These are phyloP conservation scores for Erythrocercus mccallii DNA, from an alignment of 2,113 vertebrate species.

Conservation along the genomic window DNA sequence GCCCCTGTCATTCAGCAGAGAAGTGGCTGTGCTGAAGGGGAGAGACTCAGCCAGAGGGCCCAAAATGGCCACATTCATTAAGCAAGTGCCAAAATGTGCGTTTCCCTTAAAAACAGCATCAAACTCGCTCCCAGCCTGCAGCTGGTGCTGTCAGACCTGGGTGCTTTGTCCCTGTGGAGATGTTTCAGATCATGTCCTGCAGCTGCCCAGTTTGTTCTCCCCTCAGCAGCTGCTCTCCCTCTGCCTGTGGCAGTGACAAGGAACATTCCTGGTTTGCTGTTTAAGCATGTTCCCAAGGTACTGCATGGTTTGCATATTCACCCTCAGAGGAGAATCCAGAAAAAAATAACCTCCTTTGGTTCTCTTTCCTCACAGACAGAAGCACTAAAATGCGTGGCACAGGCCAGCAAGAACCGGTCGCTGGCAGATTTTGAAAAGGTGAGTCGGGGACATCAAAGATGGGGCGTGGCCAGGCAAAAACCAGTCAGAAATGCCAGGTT, in stretches of 20 bases:
- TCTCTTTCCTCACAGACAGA: slow-evolving; percentile 83
- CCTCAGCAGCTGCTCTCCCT: not conserved
- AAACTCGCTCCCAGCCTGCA: not conserved
- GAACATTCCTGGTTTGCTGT: not conserved
- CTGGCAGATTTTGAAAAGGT: slow-evolving; percentile 99
- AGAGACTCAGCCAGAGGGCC: not conserved
- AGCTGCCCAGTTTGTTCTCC: not conserved
- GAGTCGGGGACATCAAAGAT: slow-evolving; percentile 4
- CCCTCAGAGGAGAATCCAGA: not conserved
- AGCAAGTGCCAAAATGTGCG: not conserved
- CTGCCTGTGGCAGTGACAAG: not conserved
- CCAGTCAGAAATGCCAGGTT: not conserved
- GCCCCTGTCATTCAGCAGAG: not conserved
- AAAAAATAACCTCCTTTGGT: not conserved
- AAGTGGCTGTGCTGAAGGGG: accelerated
- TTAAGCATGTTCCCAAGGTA: not conserved
- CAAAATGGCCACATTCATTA: accelerated
- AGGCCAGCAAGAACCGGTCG: slow-evolving; percentile 98
- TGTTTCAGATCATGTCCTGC: not conserved
- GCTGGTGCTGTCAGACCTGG: not conserved
- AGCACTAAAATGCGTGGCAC: slow-evolving; percentile 94
- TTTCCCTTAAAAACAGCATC: not conserved
- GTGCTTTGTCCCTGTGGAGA: not conserved
- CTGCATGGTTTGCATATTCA: not conserved
- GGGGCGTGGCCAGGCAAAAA: not conserved